Conservation (phyloP, 2,888 invertebrate genomes). For the Drosophila kambysellisi region DNA sequence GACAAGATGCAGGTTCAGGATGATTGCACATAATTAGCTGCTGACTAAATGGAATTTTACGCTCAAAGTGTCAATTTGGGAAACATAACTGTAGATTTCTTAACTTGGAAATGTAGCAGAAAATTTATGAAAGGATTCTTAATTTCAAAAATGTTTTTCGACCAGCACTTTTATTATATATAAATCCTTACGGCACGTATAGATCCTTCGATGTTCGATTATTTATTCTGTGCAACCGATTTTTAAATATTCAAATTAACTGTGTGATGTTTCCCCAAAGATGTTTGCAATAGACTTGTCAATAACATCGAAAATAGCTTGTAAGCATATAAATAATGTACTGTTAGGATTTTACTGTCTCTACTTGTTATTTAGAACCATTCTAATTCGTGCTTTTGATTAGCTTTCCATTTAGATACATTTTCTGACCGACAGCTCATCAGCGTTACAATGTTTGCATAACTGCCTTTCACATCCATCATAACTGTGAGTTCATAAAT, state of each 20-base stretch:
- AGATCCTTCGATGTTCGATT: background rate
- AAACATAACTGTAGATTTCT: background rate
- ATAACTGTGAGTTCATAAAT: slow-evolving; percentile 54
- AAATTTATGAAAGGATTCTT: background rate
- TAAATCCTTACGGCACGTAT: no score
- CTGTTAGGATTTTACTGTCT: background rate
- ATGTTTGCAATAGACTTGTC: background rate
- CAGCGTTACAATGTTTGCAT: slow-evolving; percentile 19
- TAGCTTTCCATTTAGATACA: background rate
- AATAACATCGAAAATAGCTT: background rate
- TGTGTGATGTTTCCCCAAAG: background rate
- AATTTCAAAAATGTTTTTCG: background rate
- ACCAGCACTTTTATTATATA: background rate
- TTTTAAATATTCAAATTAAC: background rate
- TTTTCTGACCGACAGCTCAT: background rate
- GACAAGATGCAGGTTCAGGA: slow-evolving; percentile 20
- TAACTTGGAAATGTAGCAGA: background rate
- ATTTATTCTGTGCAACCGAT: background rate
- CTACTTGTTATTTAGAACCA: background rate
- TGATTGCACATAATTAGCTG: slow-evolving; percentile 35
- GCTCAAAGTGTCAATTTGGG: background rate
- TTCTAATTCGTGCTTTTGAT: background rate
- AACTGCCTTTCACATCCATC: slow-evolving; percentile 51
- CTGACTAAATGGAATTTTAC: background rate
- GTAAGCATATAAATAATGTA: background rate